These are phyloP conservation scores for Galerucella calmariensis DNA, from an alignment of 2,888 invertebrate species.

Conservation along the genomic window DNA sequence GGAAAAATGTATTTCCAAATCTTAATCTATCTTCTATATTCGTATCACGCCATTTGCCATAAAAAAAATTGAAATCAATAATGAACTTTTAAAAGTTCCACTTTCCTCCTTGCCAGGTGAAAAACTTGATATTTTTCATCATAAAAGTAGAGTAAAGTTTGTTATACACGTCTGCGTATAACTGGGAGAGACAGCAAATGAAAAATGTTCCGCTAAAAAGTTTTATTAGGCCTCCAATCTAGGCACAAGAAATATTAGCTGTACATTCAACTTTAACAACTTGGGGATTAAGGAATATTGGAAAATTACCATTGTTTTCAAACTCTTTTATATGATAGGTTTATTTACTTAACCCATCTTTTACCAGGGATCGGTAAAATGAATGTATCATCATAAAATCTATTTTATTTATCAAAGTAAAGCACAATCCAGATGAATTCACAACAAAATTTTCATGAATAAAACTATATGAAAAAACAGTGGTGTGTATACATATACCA, in stretches of 20 bases:
- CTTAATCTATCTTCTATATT: slow-evolving; percentile 18
- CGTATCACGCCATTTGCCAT: slow-evolving; percentile 24
- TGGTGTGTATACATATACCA: too few species aligned
- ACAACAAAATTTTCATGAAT: too few species aligned
- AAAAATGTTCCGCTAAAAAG: slow-evolving; percentile 32
- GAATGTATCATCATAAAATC: too few species aligned
- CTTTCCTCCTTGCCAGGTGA: slow-evolving; percentile 24
- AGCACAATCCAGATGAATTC: too few species aligned
- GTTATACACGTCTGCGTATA: slow-evolving; percentile 33
- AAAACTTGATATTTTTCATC: slow-evolving; percentile 36
- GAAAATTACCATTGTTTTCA: background rate
- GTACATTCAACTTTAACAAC: slow-evolving; percentile 17
- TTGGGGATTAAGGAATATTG: background rate
- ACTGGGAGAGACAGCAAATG: slow-evolving; percentile 31
- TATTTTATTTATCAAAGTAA: too few species aligned
- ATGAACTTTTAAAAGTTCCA: slow-evolving; percentile 32
- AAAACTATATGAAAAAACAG: too few species aligned
- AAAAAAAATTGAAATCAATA: slow-evolving; percentile 35
- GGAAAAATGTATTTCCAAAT: slow-evolving; percentile 22
- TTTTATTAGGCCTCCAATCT: slow-evolving; percentile 33
- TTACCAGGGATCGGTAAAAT: too few species aligned
- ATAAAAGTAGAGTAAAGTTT: slow-evolving; percentile 34
- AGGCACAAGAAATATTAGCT: slow-evolving; percentile 23
- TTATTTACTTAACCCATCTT: too few species aligned
- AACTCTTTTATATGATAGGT: background rate